Base-by-base conservation (phyloP, 2,888 invertebrate genomes). In the Hydrotaea diabolus region DNA sequence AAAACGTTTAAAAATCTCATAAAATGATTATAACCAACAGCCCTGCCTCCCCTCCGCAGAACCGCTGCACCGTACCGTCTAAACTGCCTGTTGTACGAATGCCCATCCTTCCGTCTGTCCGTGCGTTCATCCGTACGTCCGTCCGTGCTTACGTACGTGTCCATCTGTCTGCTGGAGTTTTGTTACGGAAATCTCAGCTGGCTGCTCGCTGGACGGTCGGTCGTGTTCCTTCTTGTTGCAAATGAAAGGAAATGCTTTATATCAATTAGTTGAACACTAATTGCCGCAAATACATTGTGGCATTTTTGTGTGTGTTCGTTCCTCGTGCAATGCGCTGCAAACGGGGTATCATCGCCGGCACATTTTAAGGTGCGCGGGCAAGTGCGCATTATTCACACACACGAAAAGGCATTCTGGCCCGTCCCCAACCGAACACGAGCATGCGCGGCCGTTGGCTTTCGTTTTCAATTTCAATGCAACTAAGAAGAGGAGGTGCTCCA, bases 241-340 rank as follows among this genome's bases (percentile, higher is more conserved):
- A 88, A 87, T 84, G 88, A 91, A 90, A 92, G 92, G 91, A 92
- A 92, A 92, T 92, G 91, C 92, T 91, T 92, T 90, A 90, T 92
- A 92, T 92, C 92, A 92, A 92, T 92, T 92, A 92, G 92, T 88
- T 90, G 90, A 89, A 88, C 91, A 92, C 92, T 92, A 92, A 92
- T 92, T 92, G 92, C 90, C 90, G 89, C 91, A 90, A 62, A 91
- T 92, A 90, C 92, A 90, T 90, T 89, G 91, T 90, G 90, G 90
- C 91, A 92, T 91, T 90, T 89, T 90, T 90, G 71, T 83, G 76
- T 39, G 43, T 74, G 55, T 66, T 72, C 72, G 26, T 59, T 19
- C 4, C 31, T 31, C 31, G 2, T 31, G 31, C 31, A 31, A 31
- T 46, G 55, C 46, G 17, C 72, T n/a, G 57, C 78, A 13, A 49